A percentile compares a stretch with the other conserved stretches of the same genome.
These are phyloP conservation scores for Zele albiditarsus DNA, from an alignment of 2,888 invertebrate genomes.

Conservation along the genomic window DNA sequence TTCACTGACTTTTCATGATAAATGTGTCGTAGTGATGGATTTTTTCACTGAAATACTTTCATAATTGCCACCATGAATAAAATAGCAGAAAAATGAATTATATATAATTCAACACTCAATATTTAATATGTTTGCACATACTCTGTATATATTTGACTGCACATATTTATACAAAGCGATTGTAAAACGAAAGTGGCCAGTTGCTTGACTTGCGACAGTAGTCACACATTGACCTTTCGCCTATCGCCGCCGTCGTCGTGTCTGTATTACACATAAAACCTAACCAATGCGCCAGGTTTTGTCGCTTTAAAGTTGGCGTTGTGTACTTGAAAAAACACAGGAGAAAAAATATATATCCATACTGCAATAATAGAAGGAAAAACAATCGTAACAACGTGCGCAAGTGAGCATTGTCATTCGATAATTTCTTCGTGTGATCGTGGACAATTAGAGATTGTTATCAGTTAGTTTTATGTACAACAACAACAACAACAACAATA, in stretches of 20 bases:
- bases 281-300: not conserved
- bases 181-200: slow-evolving; percentile 14
- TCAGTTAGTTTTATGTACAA: not conserved
- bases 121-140: not conserved
- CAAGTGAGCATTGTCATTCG: slow-evolving; percentile 26
- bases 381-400: slow-evolving; percentile 11
- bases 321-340: not conserved
- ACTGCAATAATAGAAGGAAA: not conserved
- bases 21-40: not conserved
- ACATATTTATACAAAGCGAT: too few relatives aligned
- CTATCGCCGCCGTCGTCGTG: slow-evolving; percentile 8
- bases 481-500: too few relatives aligned
- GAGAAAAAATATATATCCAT: not conserved
- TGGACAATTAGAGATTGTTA: slow-evolving; percentile 26
- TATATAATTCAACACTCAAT: not conserved
- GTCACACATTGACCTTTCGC: slow-evolving; percentile 20
- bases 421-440: slow-evolving; percentile 9
- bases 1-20: not conserved
- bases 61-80: not conserved
- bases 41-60: not conserved
- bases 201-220: not conserved
- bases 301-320: not conserved
- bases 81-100: not conserved
- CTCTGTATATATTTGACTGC: not conserved
- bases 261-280: not conserved